A percentile compares a stretch with the other conserved stretches of the same genome.
Evolutionary conservation across 2,888 invertebrate species (phyloP).

Genomic region (Microchrysa polita): DNA sequence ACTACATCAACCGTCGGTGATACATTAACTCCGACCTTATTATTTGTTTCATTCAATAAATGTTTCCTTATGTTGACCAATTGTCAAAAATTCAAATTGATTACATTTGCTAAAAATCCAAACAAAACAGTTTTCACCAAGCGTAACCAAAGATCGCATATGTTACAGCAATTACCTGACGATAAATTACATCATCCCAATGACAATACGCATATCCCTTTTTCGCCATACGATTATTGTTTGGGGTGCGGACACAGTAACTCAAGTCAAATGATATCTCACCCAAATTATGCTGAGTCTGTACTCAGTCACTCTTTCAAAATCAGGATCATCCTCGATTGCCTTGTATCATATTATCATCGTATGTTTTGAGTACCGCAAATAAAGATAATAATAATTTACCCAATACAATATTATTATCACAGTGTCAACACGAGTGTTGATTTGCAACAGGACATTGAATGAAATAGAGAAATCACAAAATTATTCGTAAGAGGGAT

Average conservation of each 20-base stretch:
- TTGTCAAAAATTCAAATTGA: conserved; percentile 21
- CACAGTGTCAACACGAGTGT: conserved; percentile 26
- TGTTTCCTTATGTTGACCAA: conserved; percentile 28
- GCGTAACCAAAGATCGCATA: conserved; percentile 51
- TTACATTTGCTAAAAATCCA: conserved; percentile 3
- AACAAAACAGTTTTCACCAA: conserved; percentile 24
- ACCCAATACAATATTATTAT: conserved; percentile 33
- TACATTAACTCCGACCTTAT: no score
- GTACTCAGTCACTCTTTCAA: neutral
- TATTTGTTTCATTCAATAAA: conserved; percentile 6
- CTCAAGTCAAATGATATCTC: neutral
- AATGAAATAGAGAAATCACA: conserved; percentile 47
- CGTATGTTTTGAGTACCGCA: neutral
- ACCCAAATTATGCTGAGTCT: neutral
- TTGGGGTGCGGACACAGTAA: neutral
- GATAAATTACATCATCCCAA: conserved; percentile 45
- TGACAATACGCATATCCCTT: conserved; percentile 33
- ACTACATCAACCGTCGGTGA: no score
- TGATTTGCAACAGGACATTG: neutral
- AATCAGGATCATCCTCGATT: neutral
- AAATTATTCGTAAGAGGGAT: neutral
- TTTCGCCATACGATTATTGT: neutral
- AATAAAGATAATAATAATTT: conserved; percentile 32
- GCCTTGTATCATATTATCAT: neutral
- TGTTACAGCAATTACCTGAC: conserved; percentile 51